phyloP scores from a whole-genome alignment of 2,797 vertebrate genomes.

The Mormyrops boulengeri region DNA sequence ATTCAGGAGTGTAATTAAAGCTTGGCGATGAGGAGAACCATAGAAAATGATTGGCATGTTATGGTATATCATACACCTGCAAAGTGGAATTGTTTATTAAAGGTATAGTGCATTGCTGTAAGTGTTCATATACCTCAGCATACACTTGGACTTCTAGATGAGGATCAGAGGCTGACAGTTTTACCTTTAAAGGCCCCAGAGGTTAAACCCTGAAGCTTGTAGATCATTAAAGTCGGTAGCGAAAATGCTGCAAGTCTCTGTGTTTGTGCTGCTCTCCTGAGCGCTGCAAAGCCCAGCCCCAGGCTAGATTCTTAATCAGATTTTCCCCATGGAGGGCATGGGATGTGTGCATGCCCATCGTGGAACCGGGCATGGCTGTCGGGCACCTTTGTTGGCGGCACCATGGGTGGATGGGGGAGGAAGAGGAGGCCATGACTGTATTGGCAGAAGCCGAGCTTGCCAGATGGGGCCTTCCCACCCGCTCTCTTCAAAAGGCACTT shows the following conservation, averaged over 20 bases:
- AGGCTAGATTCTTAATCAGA: neutral
- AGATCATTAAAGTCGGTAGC: neutral
- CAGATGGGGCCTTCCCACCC: slow-evolving; percentile 56
- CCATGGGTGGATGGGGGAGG: slow-evolving; percentile 37
- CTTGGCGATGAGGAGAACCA: neutral
- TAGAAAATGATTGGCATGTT: neutral
- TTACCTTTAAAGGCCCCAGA: neutral
- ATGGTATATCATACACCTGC: neutral
- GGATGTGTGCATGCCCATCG: slow-evolving; percentile 39
- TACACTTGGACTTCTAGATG: neutral
- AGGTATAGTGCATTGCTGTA: neutral
- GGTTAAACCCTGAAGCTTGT: neutral
- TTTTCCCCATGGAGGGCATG: slow-evolving; percentile 26
- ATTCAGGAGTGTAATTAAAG: slow-evolving; percentile 18
- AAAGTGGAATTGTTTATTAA: neutral
- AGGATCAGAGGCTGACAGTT: neutral
- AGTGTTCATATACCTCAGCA: neutral
- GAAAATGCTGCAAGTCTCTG: neutral
- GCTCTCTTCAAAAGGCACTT: slow-evolving; percentile 25
- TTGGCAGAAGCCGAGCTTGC: slow-evolving; percentile 50
- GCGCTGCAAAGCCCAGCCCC: neutral
- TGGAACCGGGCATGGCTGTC: slow-evolving; percentile 39
- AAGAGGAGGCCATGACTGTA: slow-evolving; percentile 41
- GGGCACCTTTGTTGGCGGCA: slow-evolving; percentile 51
- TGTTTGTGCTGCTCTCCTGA: neutral